Base-by-base conservation (phyloP, 2,888 invertebrate genomes). In the Oxyteleia sp. region DNA sequence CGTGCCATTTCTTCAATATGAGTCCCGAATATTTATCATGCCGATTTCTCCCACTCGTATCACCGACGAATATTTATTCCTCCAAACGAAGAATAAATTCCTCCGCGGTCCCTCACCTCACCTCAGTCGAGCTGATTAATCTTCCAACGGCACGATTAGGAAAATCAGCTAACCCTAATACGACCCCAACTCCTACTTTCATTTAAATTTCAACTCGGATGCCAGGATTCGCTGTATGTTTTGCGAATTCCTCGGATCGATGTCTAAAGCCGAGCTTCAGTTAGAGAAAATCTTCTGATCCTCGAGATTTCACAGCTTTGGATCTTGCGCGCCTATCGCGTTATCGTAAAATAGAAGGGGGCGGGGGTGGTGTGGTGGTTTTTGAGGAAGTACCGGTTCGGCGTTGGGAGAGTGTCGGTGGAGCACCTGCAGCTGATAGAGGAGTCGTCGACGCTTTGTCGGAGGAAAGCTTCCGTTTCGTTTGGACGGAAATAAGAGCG, bases 201-300 rank as follows among this genome's bases (percentile, higher is more conserved):
- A 64, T 79, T 79, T 57, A 71, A 63, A 79, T 71, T 78, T 79
- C 57, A 29, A 32, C 41, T 53, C 43, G 18, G 38, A 55, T 35
- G 32, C 59, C 26, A 45, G 32, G 18, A 57, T 64, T 63, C 43
- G 43, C 35, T 63, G 69, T 69, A 63, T 69, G 69, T 81, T 74
- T 81, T 61, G 68, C 66, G 74, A 81, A 66, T 81, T 74, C 29
- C 74, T 29, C 45, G 47, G 53, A 72, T 71, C 71, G 72, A 82
- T 78, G 72, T 72, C 72, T 68, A 82, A 81, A 82, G 72, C 78
- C 63, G 61, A 74, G 66, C 76, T 66, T 74, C 55, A 63, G 82
- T 63, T 82, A 32, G 78, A 78, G 82, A 49, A 82, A 82, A 72
- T 82, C 72, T 63, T 64, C 71, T 78, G 82, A 82, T 82, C n/a